Percentiles rank a stretch among this genome's conserved stretches.
phyloP scores from a whole-genome alignment of 64 coral and sea anemone genomes.

The Stichodactyla mertensii region DNA sequence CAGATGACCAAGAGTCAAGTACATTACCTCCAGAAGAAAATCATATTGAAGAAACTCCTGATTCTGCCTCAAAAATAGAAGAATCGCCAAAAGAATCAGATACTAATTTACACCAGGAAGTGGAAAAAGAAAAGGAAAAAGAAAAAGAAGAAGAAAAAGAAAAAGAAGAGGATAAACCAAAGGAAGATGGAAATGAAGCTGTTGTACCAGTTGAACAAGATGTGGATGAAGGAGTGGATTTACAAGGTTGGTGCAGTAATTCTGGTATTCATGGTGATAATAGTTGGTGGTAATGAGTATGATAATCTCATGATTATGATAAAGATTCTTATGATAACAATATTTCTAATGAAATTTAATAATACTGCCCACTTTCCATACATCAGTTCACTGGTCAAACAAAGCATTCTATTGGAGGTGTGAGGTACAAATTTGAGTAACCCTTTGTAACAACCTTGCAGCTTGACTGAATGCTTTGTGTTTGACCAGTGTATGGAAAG shows the following conservation, averaged over 20 bases:
- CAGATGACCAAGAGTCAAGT: not conserved
- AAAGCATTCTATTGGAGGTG: too few species aligned
- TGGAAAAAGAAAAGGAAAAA: constrained; percentile 29
- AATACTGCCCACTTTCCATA: too few species aligned
- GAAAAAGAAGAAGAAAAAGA: constrained; percentile 18
- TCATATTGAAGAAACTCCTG: not conserved
- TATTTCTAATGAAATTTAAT: too few species aligned
- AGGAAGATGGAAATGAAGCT: not conserved
- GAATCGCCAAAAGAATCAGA: not conserved
- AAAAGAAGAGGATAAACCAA: not conserved
- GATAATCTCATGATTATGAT: too few species aligned
- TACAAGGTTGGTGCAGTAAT: constrained; percentile 53
- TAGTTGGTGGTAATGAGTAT: not conserved
- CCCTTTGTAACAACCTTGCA: too few species aligned
- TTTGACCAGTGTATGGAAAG: too few species aligned
- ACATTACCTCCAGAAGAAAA: not conserved
- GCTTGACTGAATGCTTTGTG: too few species aligned
- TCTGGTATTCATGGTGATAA: not conserved
- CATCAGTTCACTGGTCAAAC: too few species aligned
- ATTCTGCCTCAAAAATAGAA: not conserved
- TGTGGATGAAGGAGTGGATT: constrained; percentile 93
- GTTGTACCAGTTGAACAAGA: constrained; percentile 39
- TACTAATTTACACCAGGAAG: not conserved
- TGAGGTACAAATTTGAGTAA: too few species aligned
- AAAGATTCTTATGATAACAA: too few species aligned